These are phyloP conservation scores for Melopsittacus undulatus DNA, from an alignment of 2,797 vertebrate species.

Conservation along the genomic window DNA sequence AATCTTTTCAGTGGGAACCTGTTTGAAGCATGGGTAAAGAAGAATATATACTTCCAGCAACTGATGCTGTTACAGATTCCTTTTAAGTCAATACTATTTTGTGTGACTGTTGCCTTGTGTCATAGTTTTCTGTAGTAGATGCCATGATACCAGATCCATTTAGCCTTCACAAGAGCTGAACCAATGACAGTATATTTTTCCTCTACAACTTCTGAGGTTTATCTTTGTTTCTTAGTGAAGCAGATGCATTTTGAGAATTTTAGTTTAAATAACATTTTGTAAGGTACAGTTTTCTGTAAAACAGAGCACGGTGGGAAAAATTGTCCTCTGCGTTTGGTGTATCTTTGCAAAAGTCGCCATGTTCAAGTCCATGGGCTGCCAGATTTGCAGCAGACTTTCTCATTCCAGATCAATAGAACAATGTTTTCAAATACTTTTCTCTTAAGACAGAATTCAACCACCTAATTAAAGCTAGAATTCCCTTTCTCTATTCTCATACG, in stretches of 20 bases:
- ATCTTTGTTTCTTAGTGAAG: background rate
- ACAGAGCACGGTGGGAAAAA: background rate
- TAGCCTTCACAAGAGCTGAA: background rate
- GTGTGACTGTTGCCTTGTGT: background rate
- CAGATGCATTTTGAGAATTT: background rate
- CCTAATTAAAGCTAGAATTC: background rate
- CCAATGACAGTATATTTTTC: background rate
- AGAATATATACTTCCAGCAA: background rate
- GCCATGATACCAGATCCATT: background rate
- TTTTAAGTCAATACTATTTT: background rate
- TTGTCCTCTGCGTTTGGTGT: background rate
- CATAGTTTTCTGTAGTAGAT: background rate
- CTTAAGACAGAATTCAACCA: background rate
- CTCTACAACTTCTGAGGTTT: background rate
- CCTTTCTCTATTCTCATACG: background rate
- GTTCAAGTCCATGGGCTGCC: background rate
- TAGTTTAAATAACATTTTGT: background rate
- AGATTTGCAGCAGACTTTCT: background rate
- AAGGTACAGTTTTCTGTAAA: background rate
- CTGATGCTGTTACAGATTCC: accelerated
- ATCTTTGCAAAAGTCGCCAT: background rate
- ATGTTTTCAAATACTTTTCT: background rate
- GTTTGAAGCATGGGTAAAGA: accelerated
- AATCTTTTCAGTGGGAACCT: background rate
- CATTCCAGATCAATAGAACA: background rate